Evolutionary conservation across 2,113 vertebrate genomes (phyloP), one percentile per base, ranked within the genome.

Genomic region (Heptranchias perlo): DNA sequence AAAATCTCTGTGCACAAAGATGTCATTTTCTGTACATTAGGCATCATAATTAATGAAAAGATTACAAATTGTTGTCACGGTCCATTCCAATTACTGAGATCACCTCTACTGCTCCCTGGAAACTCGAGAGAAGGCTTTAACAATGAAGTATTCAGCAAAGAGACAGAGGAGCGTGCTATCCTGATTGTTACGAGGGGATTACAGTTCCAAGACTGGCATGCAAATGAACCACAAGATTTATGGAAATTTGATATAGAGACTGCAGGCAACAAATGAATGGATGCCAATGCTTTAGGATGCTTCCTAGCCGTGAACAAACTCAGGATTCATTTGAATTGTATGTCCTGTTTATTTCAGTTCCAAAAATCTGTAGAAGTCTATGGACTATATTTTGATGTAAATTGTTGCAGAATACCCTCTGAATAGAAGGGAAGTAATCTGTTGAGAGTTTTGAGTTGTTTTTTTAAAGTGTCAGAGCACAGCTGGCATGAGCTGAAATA

Each of bases 31-130:
- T 96, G 87, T 73, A 94, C 87, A 96, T 54, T 69, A 67, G 62
- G 61, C 84, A 67, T 87, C 82, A 96, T 96, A 96, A 73, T 96
- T 96, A 91, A 96, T 91, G 31, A 96, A 96, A 21, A 96, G 35
- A 76, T 94, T 96, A 94, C 87, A 96, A 94, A 96, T 92, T 94
- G 69, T 96, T 94, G 54, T 94, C 89, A 44, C 49, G 31, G 73
- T 69, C 67, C 54, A 92, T 96, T 96, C 87, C 96, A 96, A 94
- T 94, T 94, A 94, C 67, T 61, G 89, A 91, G 86, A 96, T 95
- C 95, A 96, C 86, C 23, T 96, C 54, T 91, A 73, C 44, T 39
- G 11, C n/a, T 96, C n/a, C 69, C 44, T 73, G 65, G 84, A 78
- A 87, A n/a, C 47, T 65, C 6, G 31, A 54, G 47, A 39, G 73